A percentile compares a stretch with the other conserved stretches of the same genome.
phyloP scores from a whole-genome alignment of 2,888 invertebrate species.

The Aphidoletes aphidimyza region DNA sequence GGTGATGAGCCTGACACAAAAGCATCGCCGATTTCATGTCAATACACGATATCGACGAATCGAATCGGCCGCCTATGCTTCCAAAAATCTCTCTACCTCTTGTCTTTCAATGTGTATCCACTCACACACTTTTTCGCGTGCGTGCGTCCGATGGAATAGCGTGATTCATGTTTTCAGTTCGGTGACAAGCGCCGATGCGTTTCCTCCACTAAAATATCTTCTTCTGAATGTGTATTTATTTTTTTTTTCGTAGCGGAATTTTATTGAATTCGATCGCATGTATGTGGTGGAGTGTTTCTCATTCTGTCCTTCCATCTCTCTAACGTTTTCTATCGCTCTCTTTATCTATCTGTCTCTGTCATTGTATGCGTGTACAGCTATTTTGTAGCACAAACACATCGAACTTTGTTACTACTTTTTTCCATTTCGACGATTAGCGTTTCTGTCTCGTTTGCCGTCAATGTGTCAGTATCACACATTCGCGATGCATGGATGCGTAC shows the following conservation, averaged over 20 bases:
- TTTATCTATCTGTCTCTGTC: not conserved
- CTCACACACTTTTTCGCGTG: too few species aligned
- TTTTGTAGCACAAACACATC: not conserved
- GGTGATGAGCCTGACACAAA: constrained; percentile 10
- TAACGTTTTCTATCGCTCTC: not conserved
- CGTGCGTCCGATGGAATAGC: not conserved
- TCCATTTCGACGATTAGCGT: not conserved
- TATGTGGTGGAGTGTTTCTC: not conserved
- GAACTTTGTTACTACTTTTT: not conserved
- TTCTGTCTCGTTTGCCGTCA: constrained; percentile 28
- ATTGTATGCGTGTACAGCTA: too few species aligned
- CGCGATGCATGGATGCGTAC: constrained; percentile 48
- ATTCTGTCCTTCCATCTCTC: not conserved
- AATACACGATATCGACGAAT: constrained; percentile 29
- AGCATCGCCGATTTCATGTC: not conserved
- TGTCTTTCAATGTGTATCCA: too few species aligned
- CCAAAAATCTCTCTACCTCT: too few species aligned
- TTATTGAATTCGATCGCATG: not conserved
- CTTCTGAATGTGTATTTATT: not conserved
- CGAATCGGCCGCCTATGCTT: not conserved
- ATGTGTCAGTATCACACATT: constrained; percentile 50
- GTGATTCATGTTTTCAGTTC: not conserved
- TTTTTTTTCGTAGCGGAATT: too few species aligned
- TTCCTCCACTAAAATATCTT: constrained; percentile 12
- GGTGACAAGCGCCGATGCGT: constrained; percentile 37